Evolutionary conservation across 1,140 invertebrate genomes (phyloP), one percentile per base, ranked within the genome.

Genomic region (Lucilia cuprina): DNA sequence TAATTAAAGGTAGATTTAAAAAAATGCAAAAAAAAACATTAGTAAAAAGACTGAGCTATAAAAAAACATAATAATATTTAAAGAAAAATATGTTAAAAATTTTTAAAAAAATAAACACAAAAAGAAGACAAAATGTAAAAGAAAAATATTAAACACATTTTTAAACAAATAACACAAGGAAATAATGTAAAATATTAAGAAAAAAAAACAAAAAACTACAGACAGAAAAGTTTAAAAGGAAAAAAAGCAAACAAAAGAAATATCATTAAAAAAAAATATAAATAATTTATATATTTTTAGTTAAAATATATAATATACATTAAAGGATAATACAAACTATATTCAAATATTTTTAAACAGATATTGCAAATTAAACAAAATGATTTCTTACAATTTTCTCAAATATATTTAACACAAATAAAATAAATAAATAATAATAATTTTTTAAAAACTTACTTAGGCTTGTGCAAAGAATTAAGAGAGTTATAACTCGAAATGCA

Each of bases 31-130:
- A 85, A 86, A 86, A 80, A 89, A 87, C 87, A 87, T 89, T 89
- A 89, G 88, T 89, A 89, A 89, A 88, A 89, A 89, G 88, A 89
- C 88, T 89, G 88, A 89, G 88, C 88, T 88, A 89, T 87, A 89
- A 89, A 89, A 86, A 86, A 87, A 84, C 82, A 86, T 35, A 84
- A 65, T 80, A 50, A 74, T 21, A 84, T 12, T 50, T n/a, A 77
- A 60, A 14, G 25, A 30, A 30, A n/a, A 84, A 55, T 78, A 83
- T 74, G 55, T 77, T 30, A 84, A 60, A 75, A 19, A 49, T 49
- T 80, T 80, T 80, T 80, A 80, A 80, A 49, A 80, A 41, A 4
- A 9, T 49, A 47, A 49, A 19, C 17, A 80, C 25, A 3, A 35
- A 80, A 21, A 80, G 47, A 49, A 21, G n/a, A n/a, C n/a, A 47